These are phyloP conservation scores for Spermophilus dauricus DNA, from an alignment of 2,113 vertebrate species.

Conservation along the genomic window DNA sequence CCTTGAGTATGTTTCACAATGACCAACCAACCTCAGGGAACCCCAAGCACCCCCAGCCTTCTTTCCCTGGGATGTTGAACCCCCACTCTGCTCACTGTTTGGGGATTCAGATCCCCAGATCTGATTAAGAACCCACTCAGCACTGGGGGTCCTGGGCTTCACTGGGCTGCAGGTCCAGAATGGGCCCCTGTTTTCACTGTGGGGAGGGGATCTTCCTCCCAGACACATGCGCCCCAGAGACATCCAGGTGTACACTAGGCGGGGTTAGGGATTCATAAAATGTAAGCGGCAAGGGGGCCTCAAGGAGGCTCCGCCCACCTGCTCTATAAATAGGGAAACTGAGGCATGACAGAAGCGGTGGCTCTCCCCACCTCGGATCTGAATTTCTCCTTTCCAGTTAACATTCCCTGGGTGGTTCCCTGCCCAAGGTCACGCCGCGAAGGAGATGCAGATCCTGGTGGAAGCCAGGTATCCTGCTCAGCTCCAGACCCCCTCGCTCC, in stretches of 20 bases:
- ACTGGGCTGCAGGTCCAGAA: too few species aligned
- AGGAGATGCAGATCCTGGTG: constrained; percentile 6
- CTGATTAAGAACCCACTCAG: neutral
- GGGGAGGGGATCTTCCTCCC: neutral
- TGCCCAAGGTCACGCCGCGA: constrained; percentile 77
- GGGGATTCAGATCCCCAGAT: neutral
- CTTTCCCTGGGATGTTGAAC: neutral
- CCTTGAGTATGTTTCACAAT: neutral
- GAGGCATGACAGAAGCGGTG: constrained; percentile 40
- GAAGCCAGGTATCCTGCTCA: constrained; percentile 75
- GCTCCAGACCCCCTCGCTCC: neutral
- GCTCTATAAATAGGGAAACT: constrained; percentile 57
- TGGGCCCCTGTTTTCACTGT: neutral
- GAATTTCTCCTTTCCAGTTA: neutral
- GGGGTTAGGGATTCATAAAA: neutral
- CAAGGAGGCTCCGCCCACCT: constrained; percentile 27
- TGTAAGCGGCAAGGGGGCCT: neutral
- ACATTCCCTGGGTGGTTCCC: constrained; percentile 54
- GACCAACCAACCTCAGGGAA: neutral
- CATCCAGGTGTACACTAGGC: neutral
- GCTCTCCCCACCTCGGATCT: neutral
- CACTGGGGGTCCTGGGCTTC: neutral
- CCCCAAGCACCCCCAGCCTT: neutral
- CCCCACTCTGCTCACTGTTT: neutral
- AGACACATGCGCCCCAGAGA: neutral